A percentile compares a stretch with the other conserved stretches of the same genome.
Evolutionary conservation across 2,797 vertebrate genomes (phyloP).

Genomic region (Clarias platycephalus): DNA sequence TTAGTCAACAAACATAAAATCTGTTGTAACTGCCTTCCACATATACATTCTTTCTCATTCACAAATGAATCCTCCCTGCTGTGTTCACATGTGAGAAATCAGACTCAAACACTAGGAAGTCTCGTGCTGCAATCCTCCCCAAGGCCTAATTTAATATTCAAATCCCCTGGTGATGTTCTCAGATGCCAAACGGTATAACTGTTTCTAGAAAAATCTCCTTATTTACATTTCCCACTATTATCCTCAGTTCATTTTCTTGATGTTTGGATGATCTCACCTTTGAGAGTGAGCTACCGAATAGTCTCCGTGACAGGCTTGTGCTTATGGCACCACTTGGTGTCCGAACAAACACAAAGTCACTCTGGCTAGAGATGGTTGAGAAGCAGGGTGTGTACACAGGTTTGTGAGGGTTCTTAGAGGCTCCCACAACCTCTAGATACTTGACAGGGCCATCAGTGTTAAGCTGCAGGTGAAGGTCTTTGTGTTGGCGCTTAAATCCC

Average conservation of each 20-base stretch:
- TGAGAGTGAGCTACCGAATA: neutral
- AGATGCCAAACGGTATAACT: neutral
- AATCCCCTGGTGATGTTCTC: neutral
- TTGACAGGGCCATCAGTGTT: neutral
- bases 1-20: neutral
- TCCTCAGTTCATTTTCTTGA: neutral
- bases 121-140: neutral
- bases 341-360: slow-evolving; percentile 22
- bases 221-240: neutral
- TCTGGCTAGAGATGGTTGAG: slow-evolving; percentile 1
- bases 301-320: neutral
- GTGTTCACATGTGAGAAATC: neutral
- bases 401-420: neutral
- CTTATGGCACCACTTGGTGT: neutral
- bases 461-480: neutral
- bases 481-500: neutral
- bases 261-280: slow-evolving; percentile 4
- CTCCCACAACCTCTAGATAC: neutral
- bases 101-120: neutral
- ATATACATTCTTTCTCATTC: neutral
- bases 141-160: neutral
- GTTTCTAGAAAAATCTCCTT: neutral
- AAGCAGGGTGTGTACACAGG: neutral
- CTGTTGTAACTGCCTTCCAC: neutral
- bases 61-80: neutral